phyloP scores from a whole-genome alignment of 53 echinoderm and acorn worm species.

The Apostichopus leukothele region DNA sequence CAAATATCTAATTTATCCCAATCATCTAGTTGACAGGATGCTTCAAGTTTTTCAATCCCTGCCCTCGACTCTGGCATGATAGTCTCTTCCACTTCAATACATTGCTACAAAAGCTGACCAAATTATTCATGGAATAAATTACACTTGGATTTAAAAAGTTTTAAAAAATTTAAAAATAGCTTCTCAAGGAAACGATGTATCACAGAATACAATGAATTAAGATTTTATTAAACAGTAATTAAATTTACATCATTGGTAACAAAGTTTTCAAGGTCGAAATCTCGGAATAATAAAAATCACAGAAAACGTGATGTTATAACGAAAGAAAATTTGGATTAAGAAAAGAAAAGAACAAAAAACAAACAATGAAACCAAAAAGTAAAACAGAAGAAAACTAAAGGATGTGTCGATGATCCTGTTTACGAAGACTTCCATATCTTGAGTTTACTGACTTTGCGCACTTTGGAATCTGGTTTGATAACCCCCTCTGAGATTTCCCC shows the following conservation, averaged over 20 bases:
- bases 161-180: too few relatives aligned
- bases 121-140: too few relatives aligned
- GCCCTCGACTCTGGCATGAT: too few relatives aligned
- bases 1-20: too few relatives aligned
- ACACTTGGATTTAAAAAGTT: too few relatives aligned
- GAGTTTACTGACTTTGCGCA: constrained; percentile 23
- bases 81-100: too few relatives aligned
- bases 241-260: background rate
- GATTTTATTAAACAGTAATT: background rate
- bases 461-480: constrained; percentile 16
- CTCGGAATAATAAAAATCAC: background rate
- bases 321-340: background rate
- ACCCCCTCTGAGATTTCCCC: constrained; percentile 14
- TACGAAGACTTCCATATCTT: constrained; percentile 46
- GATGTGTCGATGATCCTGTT: background rate
- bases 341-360: background rate
- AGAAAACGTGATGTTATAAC: background rate
- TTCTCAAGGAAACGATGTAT: too few relatives aligned
- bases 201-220: too few relatives aligned
- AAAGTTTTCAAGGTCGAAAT: background rate
- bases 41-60: too few relatives aligned
- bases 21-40: too few relatives aligned
- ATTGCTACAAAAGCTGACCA: too few relatives aligned
- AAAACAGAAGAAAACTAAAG: background rate
- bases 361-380: too few relatives aligned